phyloP scores from a whole-genome alignment of 2,797 vertebrate genomes.

The Paedocypris micromegethes region DNA sequence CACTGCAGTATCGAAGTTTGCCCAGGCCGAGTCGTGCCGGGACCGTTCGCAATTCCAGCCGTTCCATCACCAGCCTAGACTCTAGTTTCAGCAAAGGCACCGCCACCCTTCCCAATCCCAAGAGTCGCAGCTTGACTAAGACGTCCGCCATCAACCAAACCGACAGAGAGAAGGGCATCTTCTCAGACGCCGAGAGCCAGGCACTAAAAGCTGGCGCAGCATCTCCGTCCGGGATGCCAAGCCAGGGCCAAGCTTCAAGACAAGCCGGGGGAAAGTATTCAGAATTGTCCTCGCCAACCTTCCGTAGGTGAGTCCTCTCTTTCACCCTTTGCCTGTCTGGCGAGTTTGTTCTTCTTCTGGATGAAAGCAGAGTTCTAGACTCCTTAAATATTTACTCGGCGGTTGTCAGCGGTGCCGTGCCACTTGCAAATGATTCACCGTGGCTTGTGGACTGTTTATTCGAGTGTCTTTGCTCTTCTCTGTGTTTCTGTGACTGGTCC shows the following conservation, averaged over 20 bases:
- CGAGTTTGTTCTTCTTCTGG: constrained; percentile 11
- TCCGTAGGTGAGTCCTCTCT: constrained; percentile 70
- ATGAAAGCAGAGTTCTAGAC: constrained; percentile 15
- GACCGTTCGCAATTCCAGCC: constrained; percentile 47
- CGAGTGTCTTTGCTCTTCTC: constrained; percentile 25
- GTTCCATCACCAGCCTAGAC: constrained; percentile 76
- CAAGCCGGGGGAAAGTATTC: constrained; percentile 69
- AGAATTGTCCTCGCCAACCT: constrained; percentile 80
- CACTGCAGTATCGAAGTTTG: constrained; percentile 79
- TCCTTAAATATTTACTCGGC: constrained; percentile 23
- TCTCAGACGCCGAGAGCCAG: constrained; percentile 76
- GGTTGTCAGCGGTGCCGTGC: constrained; percentile 15
- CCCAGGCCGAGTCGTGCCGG: constrained; percentile 76
- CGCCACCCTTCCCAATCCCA: constrained; percentile 52
- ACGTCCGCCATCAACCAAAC: constrained; percentile 76
- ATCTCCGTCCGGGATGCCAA: constrained; percentile 58
- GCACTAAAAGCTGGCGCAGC: constrained; percentile 37
- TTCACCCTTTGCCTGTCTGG: too few relatives aligned
- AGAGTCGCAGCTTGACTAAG: constrained; percentile 59
- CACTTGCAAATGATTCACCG: constrained; percentile 19
- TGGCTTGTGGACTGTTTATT: constrained; percentile 21
- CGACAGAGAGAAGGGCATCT: constrained; percentile 83
- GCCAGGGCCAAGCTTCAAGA: constrained; percentile 60
- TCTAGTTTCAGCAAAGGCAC: constrained; percentile 77
- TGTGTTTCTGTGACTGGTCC: constrained; percentile 9